Base-by-base conservation (phyloP, 2,888 invertebrate species). In the Caenorhabditis sulstoni region DNA sequence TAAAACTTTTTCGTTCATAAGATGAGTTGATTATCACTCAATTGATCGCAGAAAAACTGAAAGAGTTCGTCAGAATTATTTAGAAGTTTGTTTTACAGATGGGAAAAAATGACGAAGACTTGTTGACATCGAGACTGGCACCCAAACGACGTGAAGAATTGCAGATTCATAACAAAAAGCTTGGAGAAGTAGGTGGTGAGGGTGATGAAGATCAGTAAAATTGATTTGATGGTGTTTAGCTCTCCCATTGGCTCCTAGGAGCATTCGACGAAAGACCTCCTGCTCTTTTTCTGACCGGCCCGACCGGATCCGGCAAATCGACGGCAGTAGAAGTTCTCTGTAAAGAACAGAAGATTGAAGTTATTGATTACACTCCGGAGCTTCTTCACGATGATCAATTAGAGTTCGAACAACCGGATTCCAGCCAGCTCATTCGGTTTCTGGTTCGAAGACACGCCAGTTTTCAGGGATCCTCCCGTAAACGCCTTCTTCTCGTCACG, bases 271-370 rank as follows among this genome's bases (percentile, higher is more conserved):
- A 61, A 29, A 11, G 39, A 3, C 14, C 12, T 41, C 59, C 49
- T 20, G 67, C 62, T n/a, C 18, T 79, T 11, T 67, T 68, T 11
- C 23, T 79, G 12, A 65, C 68, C 0, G 79, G 79, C n/a, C 73
- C 73, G 4, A 58, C 74, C 49, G 79, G 79, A 23, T 67, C 66
- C 12, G 74, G 76, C n/a, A 79, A 79, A 59, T 79, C 79, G 9
- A 79, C 68, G 7, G n/a, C 53, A n/a, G 67, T 79, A 2, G 59
- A 67, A 49, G 68, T 79, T 7, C 8, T 79, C 16, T 74, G 74
- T 23, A 59, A 29, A 47, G 68, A 79, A 22, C 11, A 20, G 9
- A 37, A 35, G 4, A 55, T 79, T 14, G 68, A 73, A 29, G 18
- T 74, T 11, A 53, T 79, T 3, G 64, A 74, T 12, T 79, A 55